Evolutionary conservation across 1,140 invertebrate species (phyloP).

Genomic region (Brachionus sp.): DNA sequence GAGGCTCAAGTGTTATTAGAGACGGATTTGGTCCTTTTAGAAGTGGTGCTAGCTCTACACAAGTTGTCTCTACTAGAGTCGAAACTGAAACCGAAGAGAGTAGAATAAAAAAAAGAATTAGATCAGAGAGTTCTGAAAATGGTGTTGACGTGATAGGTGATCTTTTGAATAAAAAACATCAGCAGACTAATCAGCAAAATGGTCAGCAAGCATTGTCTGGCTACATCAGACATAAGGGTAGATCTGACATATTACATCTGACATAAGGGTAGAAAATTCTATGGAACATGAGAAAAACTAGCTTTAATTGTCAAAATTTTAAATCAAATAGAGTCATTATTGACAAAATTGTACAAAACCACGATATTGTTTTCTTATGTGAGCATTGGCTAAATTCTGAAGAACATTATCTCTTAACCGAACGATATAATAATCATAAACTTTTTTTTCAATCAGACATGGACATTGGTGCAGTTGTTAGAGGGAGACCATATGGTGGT

Average conservation of each 20-base stretch:
- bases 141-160: background rate
- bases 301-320: constrained; percentile 26
- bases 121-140: background rate
- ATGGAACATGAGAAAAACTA: constrained; percentile 2
- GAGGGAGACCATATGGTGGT: background rate
- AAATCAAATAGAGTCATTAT: constrained; percentile 9
- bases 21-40: background rate
- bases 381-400: constrained; percentile 34
- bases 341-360: constrained; percentile 6
- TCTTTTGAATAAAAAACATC: background rate
- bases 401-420: background rate
- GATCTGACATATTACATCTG: too few relatives aligned
- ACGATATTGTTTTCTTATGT: constrained; percentile 26
- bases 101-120: background rate
- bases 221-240: too few relatives aligned
- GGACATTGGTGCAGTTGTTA: background rate
- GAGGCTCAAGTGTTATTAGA: background rate
- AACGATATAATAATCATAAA: constrained; percentile 28
- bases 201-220: background rate
- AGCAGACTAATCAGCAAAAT: background rate
- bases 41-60: background rate
- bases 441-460: constrained; percentile 34
- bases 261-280: background rate
- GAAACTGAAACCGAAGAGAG: background rate
- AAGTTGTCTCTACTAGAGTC: background rate